Evolutionary conservation across 2,113 vertebrate genomes (phyloP), one percentile per base, ranked within the genome.

Genomic region (Lepisosteus osseus): DNA sequence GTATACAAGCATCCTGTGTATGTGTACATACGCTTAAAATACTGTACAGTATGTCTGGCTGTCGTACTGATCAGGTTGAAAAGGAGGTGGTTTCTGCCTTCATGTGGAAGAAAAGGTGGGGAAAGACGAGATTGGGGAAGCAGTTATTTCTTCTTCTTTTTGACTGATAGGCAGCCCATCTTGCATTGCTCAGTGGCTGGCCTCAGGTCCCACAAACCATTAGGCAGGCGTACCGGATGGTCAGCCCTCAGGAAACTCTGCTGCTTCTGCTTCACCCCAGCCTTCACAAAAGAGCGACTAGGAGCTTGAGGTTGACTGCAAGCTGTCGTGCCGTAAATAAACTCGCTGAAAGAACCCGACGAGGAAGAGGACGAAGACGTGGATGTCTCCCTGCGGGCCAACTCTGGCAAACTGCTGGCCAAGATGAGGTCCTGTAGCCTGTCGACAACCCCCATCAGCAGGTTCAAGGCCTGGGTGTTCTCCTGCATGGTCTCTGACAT

Each of bases 401-500:
- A 15, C 0, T 84, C 51, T 43, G 51, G 69, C 0, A 73, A 7
- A 54, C 57, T 69, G 66, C 65, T 54, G 67, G 71, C 2, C 2
- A 65, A 5, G 0, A 90, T 71, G 29, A 86, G 69, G 0, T 5
- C 65, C 68, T 90, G 86, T 14, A 90, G 80, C 51, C 73, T 81
- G 12, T 87, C 83, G 57, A 90, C 80, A 51, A 86, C 84, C 76
- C 84, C 77, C 0, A 80, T 74, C 72, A 90, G 82, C 43, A 87
- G 78, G 3, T 73, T 59, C 57, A 90, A 47, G 7, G 87, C 85
- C 51, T 79, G 82, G 3, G 87, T 83, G 72, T 89, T 89, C 72
- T 88, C 86, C 72, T 84, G 85, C 13, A 87, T 83, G 0, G 80
- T 86, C 68, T 86, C 84, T 0, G 84, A 85, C 78, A 89, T 82